phyloP scores from a whole-genome alignment of 2,888 invertebrate genomes.

The Sarcophaga rosellei region DNA sequence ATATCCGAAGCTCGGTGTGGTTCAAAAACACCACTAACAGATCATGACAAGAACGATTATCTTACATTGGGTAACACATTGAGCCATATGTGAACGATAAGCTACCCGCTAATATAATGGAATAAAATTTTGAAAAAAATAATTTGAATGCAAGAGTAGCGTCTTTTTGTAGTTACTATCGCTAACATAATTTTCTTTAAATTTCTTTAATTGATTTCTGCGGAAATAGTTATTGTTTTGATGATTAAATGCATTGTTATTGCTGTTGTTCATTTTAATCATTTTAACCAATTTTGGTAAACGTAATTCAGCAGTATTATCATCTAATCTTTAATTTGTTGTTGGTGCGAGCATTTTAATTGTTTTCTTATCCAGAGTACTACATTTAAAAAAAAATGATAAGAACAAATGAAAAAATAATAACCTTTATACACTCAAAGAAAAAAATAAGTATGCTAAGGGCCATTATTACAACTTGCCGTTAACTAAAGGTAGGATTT shows the following conservation, averaged over 20 bases:
- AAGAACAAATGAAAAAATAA: neutral
- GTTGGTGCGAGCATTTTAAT: neutral
- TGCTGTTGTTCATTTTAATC: neutral
- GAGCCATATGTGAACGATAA: too few species aligned
- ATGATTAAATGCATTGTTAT: neutral
- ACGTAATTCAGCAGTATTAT: neutral
- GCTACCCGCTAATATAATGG: too few species aligned
- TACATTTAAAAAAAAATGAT: neutral
- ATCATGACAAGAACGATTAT: too few species aligned
- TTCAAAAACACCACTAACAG: too few species aligned
- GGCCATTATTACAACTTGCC: too few species aligned
- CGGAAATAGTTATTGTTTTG: neutral
- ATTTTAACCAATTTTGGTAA: neutral
- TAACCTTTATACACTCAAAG: neutral
- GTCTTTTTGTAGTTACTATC: neutral
- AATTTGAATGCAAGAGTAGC: neutral
- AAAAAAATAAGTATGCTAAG: too few species aligned
- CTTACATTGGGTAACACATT: too few species aligned
- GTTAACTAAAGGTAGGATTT: too few species aligned
- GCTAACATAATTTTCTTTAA: neutral
- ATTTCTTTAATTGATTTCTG: neutral
- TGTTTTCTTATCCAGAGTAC: neutral
- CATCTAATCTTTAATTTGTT: conserved; percentile 2
- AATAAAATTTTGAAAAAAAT: too few species aligned
- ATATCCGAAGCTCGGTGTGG: too few species aligned